A percentile compares a stretch with the other conserved stretches of the same genome.
These are phyloP conservation scores for Perithous albicinctus DNA, from an alignment of 2,888 invertebrate species.

Conservation along the genomic window DNA sequence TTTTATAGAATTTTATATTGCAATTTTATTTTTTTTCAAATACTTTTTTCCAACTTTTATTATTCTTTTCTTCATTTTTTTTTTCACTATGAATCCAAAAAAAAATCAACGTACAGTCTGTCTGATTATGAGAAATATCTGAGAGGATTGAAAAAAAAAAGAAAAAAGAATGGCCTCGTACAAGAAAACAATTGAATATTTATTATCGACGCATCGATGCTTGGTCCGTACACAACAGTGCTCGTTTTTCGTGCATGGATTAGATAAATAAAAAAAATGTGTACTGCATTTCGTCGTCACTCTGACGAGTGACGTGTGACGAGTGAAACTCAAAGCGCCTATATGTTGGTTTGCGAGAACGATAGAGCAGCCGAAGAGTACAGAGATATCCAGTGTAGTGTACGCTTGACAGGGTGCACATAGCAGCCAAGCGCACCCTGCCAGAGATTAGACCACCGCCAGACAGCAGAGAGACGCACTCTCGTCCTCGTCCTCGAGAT, in stretches of 20 bases:
- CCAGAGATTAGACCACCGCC: constrained; percentile 65
- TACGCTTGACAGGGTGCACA: constrained; percentile 56
- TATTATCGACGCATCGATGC: constrained; percentile 7
- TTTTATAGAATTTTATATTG: too few species aligned
- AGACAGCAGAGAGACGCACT: constrained; percentile 70
- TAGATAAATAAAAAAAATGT: constrained; percentile 1
- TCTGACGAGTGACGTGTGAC: constrained; percentile 12
- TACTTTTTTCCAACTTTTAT: too few species aligned
- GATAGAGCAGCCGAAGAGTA: constrained; percentile 30
- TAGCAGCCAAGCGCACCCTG: constrained; percentile 52
- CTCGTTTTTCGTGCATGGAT: constrained; percentile 2
- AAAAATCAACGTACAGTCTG: too few species aligned
- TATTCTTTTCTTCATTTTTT: too few species aligned
- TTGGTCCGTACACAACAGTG: not conserved
- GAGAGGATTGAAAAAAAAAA: too few species aligned
- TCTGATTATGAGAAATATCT: too few species aligned
- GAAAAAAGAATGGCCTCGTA: not conserved
- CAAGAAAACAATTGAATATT: constrained; percentile 9
- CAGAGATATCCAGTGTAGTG: constrained; percentile 45
- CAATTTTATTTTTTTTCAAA: too few species aligned
- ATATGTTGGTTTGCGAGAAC: constrained; percentile 2
- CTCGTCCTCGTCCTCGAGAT: constrained; percentile 61
- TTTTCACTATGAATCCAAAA: too few species aligned
- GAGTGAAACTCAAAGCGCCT: not conserved
- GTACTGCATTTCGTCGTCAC: constrained; percentile 3